Base-by-base conservation (phyloP, 2,888 invertebrate species). In the Eristalis tenax region DNA sequence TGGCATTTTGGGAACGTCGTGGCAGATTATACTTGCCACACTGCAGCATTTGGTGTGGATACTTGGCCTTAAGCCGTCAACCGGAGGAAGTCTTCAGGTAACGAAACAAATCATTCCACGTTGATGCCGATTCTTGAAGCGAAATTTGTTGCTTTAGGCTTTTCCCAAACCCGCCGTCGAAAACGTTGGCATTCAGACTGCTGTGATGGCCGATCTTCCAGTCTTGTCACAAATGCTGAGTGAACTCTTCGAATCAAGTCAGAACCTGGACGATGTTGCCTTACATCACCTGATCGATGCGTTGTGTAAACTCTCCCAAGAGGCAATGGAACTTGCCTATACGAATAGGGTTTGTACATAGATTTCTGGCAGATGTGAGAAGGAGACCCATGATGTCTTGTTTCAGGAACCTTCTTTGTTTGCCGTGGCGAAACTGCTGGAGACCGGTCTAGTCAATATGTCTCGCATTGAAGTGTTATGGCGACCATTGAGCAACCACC, bases 351-450 rank as follows among this genome's bases (percentile, higher is more conserved):
- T 97, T 93, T 93, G 88, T 82, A 94, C 50, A 56, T 4, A 13
- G 22, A 32, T 2, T 23, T 22, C 1, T n/a, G 23, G 23, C 28
- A 28, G 11, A 1, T 22, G 8, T 22, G 8, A 23, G 0, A 23
- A 28, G 22, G 4, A 4, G 4, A 75, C 8, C 59, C 26, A 66
- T 28, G 6, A 38, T 40, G 10, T 3, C 23, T 11, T 15, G 11
- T 8, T 71, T 22, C 90, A 97, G 96, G 99, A 99, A 91, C 99
- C 99, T 0, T 99, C 99, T 0, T 93, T 99, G 77, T 99, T 99
- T 93, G 99, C 99, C 3, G 98, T 99, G 3, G 99, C 99, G 3
- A 99, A 99, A 93, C 94, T 99, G n/a, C 94, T 99, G n/a, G 99
- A 99, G 94, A 99, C 98, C 0, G 99, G 98, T 0, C 93, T 99